Percentiles rank a stretch among this genome's conserved stretches.
Evolutionary conservation across 2,888 invertebrate species (phyloP).

Genomic region (Caenorhabditis becei): DNA sequence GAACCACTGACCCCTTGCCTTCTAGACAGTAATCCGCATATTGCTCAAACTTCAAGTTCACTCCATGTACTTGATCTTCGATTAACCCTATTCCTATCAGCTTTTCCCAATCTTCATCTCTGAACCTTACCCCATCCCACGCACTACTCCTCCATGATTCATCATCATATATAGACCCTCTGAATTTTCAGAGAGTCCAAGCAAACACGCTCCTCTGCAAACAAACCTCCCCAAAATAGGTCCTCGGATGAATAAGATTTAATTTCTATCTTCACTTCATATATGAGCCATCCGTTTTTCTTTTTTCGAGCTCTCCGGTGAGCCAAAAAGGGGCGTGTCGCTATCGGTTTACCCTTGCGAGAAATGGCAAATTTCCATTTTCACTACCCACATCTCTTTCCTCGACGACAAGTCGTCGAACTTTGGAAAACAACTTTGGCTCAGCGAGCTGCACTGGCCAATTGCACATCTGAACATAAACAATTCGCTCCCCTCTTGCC

Average conservation of each 20-base stretch:
- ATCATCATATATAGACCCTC: neutral
- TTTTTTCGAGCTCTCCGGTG: too few species aligned
- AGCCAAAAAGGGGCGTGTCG: too few species aligned
- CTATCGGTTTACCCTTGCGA: too few species aligned
- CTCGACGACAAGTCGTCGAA: too few species aligned
- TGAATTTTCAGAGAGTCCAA: too few species aligned
- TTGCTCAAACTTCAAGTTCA: too few species aligned
- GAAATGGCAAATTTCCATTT: neutral
- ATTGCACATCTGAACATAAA: conserved; percentile 29
- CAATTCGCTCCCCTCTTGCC: conserved; percentile 1
- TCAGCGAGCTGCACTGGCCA: neutral
- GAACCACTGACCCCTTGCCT: too few species aligned
- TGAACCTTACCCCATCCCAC: conserved; percentile 32
- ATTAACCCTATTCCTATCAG: neutral
- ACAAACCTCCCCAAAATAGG: conserved; percentile 4
- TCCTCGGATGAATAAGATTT: conserved; percentile 12
- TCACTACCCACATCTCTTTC: too few species aligned
- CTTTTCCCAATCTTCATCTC: conserved; percentile 31
- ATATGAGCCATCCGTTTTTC: too few species aligned
- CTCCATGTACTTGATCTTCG: too few species aligned
- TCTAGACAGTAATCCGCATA: too few species aligned
- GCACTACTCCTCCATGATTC: conserved; percentile 27
- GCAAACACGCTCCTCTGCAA: conserved; percentile 16
- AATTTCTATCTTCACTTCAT: neutral
- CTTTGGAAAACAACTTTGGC: conserved; percentile 14